Percentiles rank a stretch among this genome's conserved stretches.
These are phyloP conservation scores for Drosophila seguyi DNA, from an alignment of 1,140 invertebrate genomes.

Conservation along the genomic window DNA sequence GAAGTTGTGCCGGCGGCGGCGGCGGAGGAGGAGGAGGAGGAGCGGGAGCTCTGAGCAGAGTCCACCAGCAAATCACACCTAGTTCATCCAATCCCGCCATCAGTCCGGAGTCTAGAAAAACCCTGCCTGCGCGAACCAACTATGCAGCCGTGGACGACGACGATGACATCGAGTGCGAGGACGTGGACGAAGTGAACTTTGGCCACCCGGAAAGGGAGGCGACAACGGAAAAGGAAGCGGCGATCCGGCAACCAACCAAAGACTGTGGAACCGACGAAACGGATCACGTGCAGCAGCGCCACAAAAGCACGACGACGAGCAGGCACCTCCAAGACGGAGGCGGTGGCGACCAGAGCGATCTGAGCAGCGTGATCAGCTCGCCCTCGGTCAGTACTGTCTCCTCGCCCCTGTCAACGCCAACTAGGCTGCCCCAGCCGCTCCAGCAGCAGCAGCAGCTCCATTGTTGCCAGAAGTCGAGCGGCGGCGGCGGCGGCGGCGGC, in stretches of 20 bases:
- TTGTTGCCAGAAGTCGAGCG: conserved; percentile 66
- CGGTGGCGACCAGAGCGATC: conserved; percentile 66
- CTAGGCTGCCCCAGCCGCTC: conserved; percentile 67
- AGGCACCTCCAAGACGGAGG: conserved; percentile 56
- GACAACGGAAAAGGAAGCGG: conserved; percentile 26
- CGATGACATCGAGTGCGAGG: conserved; percentile 74
- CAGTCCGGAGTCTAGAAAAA: conserved; percentile 48
- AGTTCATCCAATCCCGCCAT: conserved; percentile 24
- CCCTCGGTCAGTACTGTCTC: conserved; percentile 80
- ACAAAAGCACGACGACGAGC: conserved; percentile 56
- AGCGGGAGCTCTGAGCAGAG: conserved; percentile 13
- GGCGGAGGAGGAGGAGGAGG: conserved; percentile 4
- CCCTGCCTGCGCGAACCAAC: conserved; percentile 68
- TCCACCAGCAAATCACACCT: conserved; percentile 25
- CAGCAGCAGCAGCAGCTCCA: conserved; percentile 59
- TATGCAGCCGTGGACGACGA: conserved; percentile 73
- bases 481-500: not conserved
- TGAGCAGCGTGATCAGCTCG: conserved; percentile 77
- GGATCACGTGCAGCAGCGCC: conserved; percentile 79
- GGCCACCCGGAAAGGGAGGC: conserved; percentile 43
- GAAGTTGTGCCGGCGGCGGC: conserved; percentile 58
- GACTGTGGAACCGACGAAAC: conserved; percentile 76
- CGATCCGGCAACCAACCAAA: conserved; percentile 67
- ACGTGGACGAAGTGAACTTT: conserved; percentile 76
- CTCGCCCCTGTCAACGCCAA: conserved; percentile 80